Evolutionary conservation across 2,113 vertebrate genomes (phyloP).

Genomic region (Prionailurus viverrinus): DNA sequence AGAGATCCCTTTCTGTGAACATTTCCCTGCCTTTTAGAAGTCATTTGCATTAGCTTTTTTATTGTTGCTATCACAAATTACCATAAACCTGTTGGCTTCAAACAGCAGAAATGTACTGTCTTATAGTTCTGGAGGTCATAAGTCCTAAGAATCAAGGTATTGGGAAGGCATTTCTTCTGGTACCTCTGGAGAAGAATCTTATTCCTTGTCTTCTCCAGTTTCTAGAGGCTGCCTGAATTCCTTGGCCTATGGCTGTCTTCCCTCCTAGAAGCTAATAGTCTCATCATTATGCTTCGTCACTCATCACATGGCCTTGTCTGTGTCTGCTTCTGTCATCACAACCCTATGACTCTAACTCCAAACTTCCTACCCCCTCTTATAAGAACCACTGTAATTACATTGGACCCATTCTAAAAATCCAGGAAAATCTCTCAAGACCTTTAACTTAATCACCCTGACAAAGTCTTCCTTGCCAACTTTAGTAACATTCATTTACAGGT

Average conservation of each 20-base stretch:
- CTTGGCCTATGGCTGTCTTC: rapidly evolving
- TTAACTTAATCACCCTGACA: not conserved
- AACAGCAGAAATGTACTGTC: not conserved
- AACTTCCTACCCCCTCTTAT: not conserved
- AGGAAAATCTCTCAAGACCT: not conserved
- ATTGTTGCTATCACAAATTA: not conserved
- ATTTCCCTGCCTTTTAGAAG: not conserved
- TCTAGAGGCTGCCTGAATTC: not conserved
- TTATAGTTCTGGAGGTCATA: not conserved
- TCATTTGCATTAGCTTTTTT: not conserved
- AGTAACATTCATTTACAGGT: not conserved
- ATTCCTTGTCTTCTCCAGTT: not conserved
- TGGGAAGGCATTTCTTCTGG: not conserved
- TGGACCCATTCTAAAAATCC: not conserved
- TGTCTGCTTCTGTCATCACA: not conserved
- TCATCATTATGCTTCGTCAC: not conserved
- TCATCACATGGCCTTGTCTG: not conserved
- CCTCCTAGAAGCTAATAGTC: not conserved
- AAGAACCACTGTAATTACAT: not conserved
- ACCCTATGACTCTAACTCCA: not conserved
- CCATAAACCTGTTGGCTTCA: not conserved
- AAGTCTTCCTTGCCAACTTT: not conserved
- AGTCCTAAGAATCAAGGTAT: not conserved
- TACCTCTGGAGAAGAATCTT: not conserved
- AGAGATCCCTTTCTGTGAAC: not conserved